Base-by-base conservation (phyloP, 1,140 invertebrate genomes). In the Drosophila serrata region DNA sequence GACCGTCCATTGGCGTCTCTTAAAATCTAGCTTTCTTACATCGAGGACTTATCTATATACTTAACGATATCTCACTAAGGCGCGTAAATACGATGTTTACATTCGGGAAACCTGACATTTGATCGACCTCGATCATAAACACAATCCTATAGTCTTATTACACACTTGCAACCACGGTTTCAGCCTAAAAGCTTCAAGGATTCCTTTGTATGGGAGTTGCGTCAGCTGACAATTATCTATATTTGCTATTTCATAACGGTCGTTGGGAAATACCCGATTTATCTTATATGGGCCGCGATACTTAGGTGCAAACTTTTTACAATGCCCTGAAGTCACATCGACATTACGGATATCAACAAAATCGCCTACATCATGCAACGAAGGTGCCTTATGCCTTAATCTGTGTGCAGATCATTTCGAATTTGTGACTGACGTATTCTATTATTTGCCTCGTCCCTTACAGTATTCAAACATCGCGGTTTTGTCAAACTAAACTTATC, bases 101-200 rank as follows among this genome's bases (percentile, higher is more conserved):
- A n/a, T 40, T 48, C 15, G 45, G 45, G 45, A 13, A 48, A 48
- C 24, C 46, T 48, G 24, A n/a, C 45, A n/a, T 48, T 48, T 48
- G 46, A 48, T 51, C 11, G n/a, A 13, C n/a, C 48, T 31, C 27
- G 27, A 51, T 51, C 22, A 46, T 39, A 56, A 22, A 37, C 7
- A 39, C 6, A 37, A 12, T 27, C 15, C 8, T 39, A 56, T 37
- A 13, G 33, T 17, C 12, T 40, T 40, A 56, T 27, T 48, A 27
- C 53, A 40, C 22, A 19, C 12, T 27, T 56, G 22, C 22, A 39
- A 13, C 35, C n/a, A n/a, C n/a, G n/a, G n/a, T n/a, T n/a, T n/a
- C n/a, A n/a, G n/a, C n/a, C n/a, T n/a, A n/a, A n/a, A 15, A 17
- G 33, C 33, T 5, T 56, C 22, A 11, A 24, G 22, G 13, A 40